Conservation (phyloP, 64 coral and sea anemone species). For the Stichodactyla mertensii region DNA sequence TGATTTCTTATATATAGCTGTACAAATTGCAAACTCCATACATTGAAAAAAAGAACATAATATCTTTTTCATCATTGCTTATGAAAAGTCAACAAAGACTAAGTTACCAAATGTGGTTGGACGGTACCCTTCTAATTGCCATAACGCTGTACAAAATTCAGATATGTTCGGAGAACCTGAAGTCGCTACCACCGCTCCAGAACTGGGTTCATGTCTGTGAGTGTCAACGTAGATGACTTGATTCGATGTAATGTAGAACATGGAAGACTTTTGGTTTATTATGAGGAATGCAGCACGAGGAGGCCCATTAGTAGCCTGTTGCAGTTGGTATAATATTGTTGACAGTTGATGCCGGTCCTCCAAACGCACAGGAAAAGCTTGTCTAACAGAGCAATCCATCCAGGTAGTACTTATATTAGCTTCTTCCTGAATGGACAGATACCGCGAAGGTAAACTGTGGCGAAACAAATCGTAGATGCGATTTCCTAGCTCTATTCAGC, state of each 20-base stretch:
- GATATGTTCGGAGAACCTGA: background rate
- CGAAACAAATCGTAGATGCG: constrained; percentile 51
- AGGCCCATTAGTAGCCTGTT: background rate
- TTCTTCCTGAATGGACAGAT: constrained; percentile 52
- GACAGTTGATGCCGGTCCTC: constrained; percentile 37
- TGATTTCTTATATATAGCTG: too few relatives aligned
- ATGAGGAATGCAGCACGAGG: constrained; percentile 19
- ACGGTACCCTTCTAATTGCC: constrained; percentile 34
- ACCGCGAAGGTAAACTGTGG: constrained; percentile 47
- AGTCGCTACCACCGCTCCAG: constrained; percentile 14
- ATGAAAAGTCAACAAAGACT: constrained; percentile 19
- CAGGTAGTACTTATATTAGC: constrained; percentile 40
- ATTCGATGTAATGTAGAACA: constrained; percentile 8
- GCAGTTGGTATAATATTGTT: constrained; percentile 38
- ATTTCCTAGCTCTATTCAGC: constrained; percentile 57
- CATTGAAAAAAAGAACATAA: too few relatives aligned
- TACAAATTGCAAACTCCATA: too few relatives aligned
- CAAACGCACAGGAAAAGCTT: constrained; percentile 37
- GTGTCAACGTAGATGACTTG: constrained; percentile 35
- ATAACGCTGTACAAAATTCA: constrained; percentile 31
- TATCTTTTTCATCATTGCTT: background rate
- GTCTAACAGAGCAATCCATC: constrained; percentile 1
- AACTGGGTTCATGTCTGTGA: constrained; percentile 19
- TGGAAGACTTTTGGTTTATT: constrained; percentile 50
- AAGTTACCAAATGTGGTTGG: constrained; percentile 37